phyloP scores from a whole-genome alignment of 2,888 invertebrate genomes.

The Athetis lepigone region DNA sequence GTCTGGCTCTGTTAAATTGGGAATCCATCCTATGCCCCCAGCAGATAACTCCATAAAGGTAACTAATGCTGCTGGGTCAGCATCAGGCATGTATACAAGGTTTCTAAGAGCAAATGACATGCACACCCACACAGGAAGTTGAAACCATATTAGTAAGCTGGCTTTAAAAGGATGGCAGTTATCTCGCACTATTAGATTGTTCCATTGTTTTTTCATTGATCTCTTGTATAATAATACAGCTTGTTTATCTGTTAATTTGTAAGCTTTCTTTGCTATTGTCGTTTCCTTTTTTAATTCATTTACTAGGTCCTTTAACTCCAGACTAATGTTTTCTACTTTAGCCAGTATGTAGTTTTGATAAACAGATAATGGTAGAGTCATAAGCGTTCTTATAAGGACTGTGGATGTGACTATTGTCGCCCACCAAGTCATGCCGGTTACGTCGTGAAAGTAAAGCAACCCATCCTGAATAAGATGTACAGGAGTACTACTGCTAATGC shows the following conservation, averaged over 20 bases:
- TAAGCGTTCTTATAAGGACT: slow-evolving; percentile 91
- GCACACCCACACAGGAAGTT: slow-evolving; percentile 96
- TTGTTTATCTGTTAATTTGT: slow-evolving; percentile 93
- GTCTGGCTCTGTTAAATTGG: slow-evolving; percentile 94
- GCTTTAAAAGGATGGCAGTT: slow-evolving; percentile 98
- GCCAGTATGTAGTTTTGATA: slow-evolving; percentile 94
- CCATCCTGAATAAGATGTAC: slow-evolving; percentile 93
- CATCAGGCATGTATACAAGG: slow-evolving; percentile 93
- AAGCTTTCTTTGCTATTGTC: slow-evolving; percentile 92
- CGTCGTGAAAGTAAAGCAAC: slow-evolving; percentile 92
- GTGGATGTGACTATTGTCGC: slow-evolving; percentile 94
- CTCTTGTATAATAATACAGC: slow-evolving; percentile 92
- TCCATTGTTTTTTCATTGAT: slow-evolving; percentile 94
- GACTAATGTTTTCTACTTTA: slow-evolving; percentile 93
- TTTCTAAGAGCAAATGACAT: slow-evolving; percentile 96
- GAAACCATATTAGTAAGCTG: slow-evolving; percentile 93
- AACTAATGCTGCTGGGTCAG: slow-evolving; percentile 91
- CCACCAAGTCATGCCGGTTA: slow-evolving; percentile 96
- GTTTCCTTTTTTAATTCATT: slow-evolving; percentile 94
- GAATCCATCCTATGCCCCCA: slow-evolving; percentile 96
- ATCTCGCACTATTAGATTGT: slow-evolving; percentile 93
- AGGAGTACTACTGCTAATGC: slow-evolving; percentile 92
- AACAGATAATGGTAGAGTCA: slow-evolving; percentile 94
- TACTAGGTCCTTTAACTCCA: slow-evolving; percentile 93
- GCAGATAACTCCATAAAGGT: slow-evolving; percentile 92